These are phyloP conservation scores for Gymnosoma rotundatum DNA, from an alignment of 2,888 invertebrate genomes.

Conservation along the genomic window DNA sequence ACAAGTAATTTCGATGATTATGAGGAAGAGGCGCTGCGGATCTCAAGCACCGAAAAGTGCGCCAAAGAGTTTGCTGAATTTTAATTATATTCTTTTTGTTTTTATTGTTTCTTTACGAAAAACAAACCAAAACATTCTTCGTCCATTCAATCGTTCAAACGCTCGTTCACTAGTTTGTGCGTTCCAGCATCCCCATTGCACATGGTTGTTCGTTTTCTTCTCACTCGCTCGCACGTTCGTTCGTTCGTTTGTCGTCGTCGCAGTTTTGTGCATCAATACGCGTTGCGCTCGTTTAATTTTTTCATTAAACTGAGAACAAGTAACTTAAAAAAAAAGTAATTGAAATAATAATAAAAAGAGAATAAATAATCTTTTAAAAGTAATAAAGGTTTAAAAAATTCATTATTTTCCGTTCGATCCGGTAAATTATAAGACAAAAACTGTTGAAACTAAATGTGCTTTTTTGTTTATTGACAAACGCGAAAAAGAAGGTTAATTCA, in stretches of 20 bases:
- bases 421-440: constrained; percentile 10
- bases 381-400: not conserved
- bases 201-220: constrained; percentile 39
- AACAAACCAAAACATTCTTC: constrained; percentile 30
- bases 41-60: constrained; percentile 99
- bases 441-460: not conserved
- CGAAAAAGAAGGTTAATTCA: not conserved
- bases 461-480: not conserved
- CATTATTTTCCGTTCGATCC: constrained; percentile 48
- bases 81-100: constrained; percentile 83
- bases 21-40: constrained; percentile 99
- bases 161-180: constrained; percentile 21
- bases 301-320: constrained; percentile 2
- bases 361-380: not conserved
- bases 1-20: constrained; percentile 99
- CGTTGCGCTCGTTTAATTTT: constrained; percentile 41
- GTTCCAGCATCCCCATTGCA: constrained; percentile 37
- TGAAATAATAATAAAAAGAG: not conserved
- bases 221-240: constrained; percentile 18
- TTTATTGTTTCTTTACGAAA: constrained; percentile 53
- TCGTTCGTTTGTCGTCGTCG: constrained; percentile 40
- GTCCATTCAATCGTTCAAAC: constrained; percentile 46
- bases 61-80: constrained; percentile 99
- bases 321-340: constrained; percentile 6
- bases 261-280: constrained; percentile 59